Base-by-base conservation (phyloP, 2,888 invertebrate genomes). In the Troides aeacus region DNA sequence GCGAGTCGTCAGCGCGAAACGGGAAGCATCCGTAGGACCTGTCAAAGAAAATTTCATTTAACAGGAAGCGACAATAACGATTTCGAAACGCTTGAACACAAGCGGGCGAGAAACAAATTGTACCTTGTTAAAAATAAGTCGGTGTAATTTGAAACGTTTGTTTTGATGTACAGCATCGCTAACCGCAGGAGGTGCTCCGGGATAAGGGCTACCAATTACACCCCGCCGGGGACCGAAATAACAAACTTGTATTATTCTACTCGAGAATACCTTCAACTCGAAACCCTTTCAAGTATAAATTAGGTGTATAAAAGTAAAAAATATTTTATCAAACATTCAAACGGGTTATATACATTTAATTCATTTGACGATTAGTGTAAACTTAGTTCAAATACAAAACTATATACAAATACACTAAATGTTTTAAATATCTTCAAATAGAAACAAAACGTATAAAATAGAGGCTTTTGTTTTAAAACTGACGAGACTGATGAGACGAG, bases 221-320 rank as follows among this genome's bases (percentile, higher is more conserved):
- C 74, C 77, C 78, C 78, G 74, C 76, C 62, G 75, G 78, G 77
- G 79, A 77, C 76, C 79, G 75, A 81, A 83, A 83, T 84, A 86
- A 85, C 80, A 83, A 82, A 84, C 80, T 78, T 77, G 77, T 83
- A 85, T 84, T 81, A 84, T 84, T 85, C 84, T 82, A 79, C 80
- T 81, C 78, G 72, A 76, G 76, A 77, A 82, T 79, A 78, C 81
- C 81, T 83, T 84, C 83, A 80, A 78, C 78, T 80, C 73, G 74
- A 77, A 83, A 79, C 81, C 79, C 78, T 75, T 72, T 75, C 81
- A 86, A 85, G 86, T 88, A 53, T n/a, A n/a, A n/a, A 53, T 53
- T 53, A n/a, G 18, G 1, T 15, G 6, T 53, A 12, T 53, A 53
- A n/a, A 1, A 5, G 4, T 5, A 18, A 18, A 53, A 50, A 50